Percentiles rank a stretch among this genome's conserved stretches.
Conservation (phyloP, 1,140 invertebrate genomes). For the Brachionus manjavacas region DNA sequence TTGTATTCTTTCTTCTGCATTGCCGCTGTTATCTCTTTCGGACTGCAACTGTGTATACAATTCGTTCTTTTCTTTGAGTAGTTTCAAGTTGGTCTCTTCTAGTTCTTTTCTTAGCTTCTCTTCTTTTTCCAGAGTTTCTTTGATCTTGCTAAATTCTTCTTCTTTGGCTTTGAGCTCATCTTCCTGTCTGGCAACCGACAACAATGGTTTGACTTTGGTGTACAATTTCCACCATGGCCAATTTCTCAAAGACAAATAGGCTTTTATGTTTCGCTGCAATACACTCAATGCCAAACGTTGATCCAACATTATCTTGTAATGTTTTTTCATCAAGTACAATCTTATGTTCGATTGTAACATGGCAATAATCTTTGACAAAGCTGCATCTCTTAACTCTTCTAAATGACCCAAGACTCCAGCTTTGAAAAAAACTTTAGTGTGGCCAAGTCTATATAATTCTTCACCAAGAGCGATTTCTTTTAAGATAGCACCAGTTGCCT, state of each 20-base stretch:
- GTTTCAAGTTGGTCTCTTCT: too few relatives aligned
- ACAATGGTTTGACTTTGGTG: slow-evolving; percentile 93
- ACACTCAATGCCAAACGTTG: slow-evolving; percentile 94
- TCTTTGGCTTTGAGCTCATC: slow-evolving; percentile 99
- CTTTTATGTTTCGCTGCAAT: slow-evolving; percentile 96
- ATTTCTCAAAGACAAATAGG: slow-evolving; percentile 93
- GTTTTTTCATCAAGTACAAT: slow-evolving; percentile 74
- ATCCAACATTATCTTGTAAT: slow-evolving; percentile 94
- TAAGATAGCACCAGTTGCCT: slow-evolving; percentile 73
- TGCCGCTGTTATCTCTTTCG: slow-evolving; percentile 68
- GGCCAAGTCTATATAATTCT: slow-evolving; percentile 78
- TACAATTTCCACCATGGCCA: slow-evolving; percentile 99
- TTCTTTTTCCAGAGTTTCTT: too few relatives aligned
- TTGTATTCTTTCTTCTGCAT: slow-evolving; percentile 82
- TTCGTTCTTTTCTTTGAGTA: too few relatives aligned
- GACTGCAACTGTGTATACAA: slow-evolving; percentile 78
- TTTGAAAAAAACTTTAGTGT: slow-evolving; percentile 99
- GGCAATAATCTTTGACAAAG: slow-evolving; percentile 94
- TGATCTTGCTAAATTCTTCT: too few relatives aligned
- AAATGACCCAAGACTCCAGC: slow-evolving; percentile 99
- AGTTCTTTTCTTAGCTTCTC: too few relatives aligned
- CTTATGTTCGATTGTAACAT: slow-evolving; percentile 95
- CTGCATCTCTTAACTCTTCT: too few relatives aligned
- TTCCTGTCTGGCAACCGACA: slow-evolving; percentile 95
- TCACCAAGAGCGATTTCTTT: slow-evolving; percentile 70